A percentile compares a stretch with the other conserved stretches of the same genome.
Evolutionary conservation across 2,113 vertebrate genomes (phyloP).

Genomic region (Pagrus major): DNA sequence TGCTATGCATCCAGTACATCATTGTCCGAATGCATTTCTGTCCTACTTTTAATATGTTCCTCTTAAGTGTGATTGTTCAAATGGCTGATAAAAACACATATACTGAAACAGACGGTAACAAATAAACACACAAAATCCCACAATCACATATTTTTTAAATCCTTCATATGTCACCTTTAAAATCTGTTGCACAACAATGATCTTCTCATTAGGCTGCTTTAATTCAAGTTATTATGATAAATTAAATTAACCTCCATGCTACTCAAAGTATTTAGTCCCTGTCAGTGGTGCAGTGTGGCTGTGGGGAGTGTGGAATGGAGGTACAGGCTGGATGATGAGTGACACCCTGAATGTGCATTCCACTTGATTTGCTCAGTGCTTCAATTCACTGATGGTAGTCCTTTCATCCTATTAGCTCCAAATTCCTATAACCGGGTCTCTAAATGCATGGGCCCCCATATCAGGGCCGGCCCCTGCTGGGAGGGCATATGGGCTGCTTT

Average conservation of each 20-base stretch:
- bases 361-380: constrained; percentile 74
- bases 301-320: constrained; percentile 17
- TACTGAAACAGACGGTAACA: not conserved
- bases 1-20: not conserved
- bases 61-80: not conserved
- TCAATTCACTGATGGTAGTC: constrained; percentile 76
- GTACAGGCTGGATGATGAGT: constrained; percentile 50
- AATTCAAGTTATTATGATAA: constrained; percentile 1
- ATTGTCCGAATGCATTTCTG: no score
- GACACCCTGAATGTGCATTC: constrained; percentile 76
- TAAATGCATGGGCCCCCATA: constrained; percentile 77
- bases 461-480: constrained; percentile 77
- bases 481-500: constrained; percentile 86
- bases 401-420: constrained; percentile 81
- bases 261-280: not conserved
- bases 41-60: not conserved
- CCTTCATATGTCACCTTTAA: not conserved
- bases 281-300: not conserved
- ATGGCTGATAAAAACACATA: not conserved
- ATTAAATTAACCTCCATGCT: not conserved
- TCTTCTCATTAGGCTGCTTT: constrained; percentile 6
- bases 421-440: constrained; percentile 82
- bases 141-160: not conserved
- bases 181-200: not conserved
- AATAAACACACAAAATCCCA: not conserved